A percentile compares a stretch with the other conserved stretches of the same genome.
Evolutionary conservation across 2,888 invertebrate species (phyloP).

Genomic region (Orthonevra nobilis): DNA sequence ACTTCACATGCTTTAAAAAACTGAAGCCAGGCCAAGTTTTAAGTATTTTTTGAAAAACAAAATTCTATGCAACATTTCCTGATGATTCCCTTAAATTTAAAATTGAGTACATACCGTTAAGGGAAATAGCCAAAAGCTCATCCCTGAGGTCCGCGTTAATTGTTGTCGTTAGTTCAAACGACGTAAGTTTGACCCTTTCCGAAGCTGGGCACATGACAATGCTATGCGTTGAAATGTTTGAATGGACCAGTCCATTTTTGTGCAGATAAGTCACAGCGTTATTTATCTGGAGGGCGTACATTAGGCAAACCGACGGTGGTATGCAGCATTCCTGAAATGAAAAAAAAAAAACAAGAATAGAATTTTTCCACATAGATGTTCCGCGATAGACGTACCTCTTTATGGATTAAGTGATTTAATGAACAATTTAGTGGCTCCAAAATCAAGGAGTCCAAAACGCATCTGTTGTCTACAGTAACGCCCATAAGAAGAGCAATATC

Average conservation of each 20-base stretch:
- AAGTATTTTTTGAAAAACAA: no score
- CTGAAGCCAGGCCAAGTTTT: no score
- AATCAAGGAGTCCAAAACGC: conserved; percentile 47
- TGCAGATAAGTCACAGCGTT: conserved; percentile 56
- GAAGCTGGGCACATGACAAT: conserved; percentile 48
- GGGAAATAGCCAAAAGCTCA: conserved; percentile 28
- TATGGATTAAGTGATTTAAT: conserved; percentile 45
- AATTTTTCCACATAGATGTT: no score
- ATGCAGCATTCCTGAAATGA: conserved; percentile 38
- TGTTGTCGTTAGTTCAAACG: conserved; percentile 49
- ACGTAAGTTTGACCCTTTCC: conserved; percentile 57
- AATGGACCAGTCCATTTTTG: conserved; percentile 57
- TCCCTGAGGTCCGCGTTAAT: conserved; percentile 25
- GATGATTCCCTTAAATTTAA: no score
- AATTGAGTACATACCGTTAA: no score
- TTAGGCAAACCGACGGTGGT: conserved; percentile 29
- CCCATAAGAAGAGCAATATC: conserved; percentile 59
- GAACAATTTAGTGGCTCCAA: conserved; percentile 51
- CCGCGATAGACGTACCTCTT: conserved; percentile 16
- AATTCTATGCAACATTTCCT: no score
- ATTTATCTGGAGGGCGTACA: conserved; percentile 50
- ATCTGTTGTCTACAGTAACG: conserved; percentile 57
- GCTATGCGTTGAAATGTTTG: conserved; percentile 56
- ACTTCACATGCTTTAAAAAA: no score
- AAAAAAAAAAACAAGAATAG: no score